These are phyloP conservation scores for Helicolenus hilgendorfi DNA, from an alignment of 2,797 vertebrate genomes.

Conservation along the genomic window DNA sequence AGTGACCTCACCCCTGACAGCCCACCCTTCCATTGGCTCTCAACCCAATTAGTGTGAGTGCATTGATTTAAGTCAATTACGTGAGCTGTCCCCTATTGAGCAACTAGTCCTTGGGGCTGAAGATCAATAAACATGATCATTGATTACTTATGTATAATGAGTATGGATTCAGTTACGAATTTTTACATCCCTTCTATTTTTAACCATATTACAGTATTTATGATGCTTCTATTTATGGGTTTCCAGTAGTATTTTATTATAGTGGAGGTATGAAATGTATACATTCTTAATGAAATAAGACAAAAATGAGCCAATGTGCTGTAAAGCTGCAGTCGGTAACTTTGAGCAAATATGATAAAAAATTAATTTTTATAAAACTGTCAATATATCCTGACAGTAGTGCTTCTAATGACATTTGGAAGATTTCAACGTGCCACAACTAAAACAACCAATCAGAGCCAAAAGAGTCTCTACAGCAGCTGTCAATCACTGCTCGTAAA, in stretches of 20 bases:
- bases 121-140: conserved; percentile 74
- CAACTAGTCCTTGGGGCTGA: conserved; percentile 40
- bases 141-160: conserved; percentile 65
- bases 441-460: no score
- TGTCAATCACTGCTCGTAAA: no score
- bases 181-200: background rate
- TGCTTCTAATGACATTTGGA: no score
- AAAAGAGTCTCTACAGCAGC: no score
- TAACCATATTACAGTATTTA: background rate
- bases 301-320: background rate
- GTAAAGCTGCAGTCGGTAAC: no score
- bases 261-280: background rate
- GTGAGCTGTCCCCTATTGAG: conserved; percentile 24
- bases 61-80: conserved; percentile 65
- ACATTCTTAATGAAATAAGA: background rate
- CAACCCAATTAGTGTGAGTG: conserved; percentile 73
- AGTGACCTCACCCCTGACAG: conserved; percentile 30
- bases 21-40: conserved; percentile 15
- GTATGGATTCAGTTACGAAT: conserved; percentile 48
- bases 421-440: no score
- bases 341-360: no score
- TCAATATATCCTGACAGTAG: no score
- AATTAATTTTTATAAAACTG: no score
- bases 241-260: background rate
- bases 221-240: background rate